A percentile compares a stretch with the other conserved stretches of the same genome.
These are phyloP conservation scores for Baccha elongata DNA, from an alignment of 2,888 invertebrate species.

Conservation along the genomic window DNA sequence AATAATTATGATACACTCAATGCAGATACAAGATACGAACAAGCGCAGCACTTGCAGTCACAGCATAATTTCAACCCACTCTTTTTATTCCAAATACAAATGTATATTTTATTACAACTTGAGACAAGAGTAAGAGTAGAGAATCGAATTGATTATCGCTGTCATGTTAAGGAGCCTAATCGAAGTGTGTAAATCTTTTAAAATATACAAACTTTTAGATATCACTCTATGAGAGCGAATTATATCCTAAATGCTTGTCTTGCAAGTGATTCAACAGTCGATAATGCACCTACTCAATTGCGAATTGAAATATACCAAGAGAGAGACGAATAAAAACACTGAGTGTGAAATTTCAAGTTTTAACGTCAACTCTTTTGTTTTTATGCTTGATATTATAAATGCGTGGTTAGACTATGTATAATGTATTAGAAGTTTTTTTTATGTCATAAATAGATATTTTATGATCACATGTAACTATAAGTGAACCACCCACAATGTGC, in stretches of 20 bases:
- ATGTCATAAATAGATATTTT: conserved; percentile 28
- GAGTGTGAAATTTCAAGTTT: conserved; percentile 50
- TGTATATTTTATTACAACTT: conserved; percentile 14
- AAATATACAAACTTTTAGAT: conserved; percentile 44
- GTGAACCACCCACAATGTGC: conserved; percentile 25
- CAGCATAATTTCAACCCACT: conserved; percentile 9
- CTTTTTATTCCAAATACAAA: conserved; percentile 4
- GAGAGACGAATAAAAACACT: neutral
- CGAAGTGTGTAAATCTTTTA: conserved; percentile 59
- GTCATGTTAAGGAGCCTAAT: conserved; percentile 68
- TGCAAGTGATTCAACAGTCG: conserved; percentile 59
- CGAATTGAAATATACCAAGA: neutral
- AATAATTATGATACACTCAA: conserved; percentile 36
- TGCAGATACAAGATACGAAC: neutral
- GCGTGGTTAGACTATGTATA: conserved; percentile 19
- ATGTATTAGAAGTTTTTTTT: conserved; percentile 1
- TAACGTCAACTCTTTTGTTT: conserved; percentile 37
- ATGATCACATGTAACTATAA: conserved; percentile 15
- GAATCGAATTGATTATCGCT: conserved; percentile 61
- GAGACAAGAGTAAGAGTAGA: neutral
- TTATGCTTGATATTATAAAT: conserved; percentile 6
- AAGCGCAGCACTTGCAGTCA: neutral
- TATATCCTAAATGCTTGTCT: conserved; percentile 71
- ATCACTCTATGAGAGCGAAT: conserved; percentile 61
- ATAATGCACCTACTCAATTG: conserved; percentile 63